phyloP scores from a whole-genome alignment of 2,888 invertebrate genomes.

The Macaria notata region DNA sequence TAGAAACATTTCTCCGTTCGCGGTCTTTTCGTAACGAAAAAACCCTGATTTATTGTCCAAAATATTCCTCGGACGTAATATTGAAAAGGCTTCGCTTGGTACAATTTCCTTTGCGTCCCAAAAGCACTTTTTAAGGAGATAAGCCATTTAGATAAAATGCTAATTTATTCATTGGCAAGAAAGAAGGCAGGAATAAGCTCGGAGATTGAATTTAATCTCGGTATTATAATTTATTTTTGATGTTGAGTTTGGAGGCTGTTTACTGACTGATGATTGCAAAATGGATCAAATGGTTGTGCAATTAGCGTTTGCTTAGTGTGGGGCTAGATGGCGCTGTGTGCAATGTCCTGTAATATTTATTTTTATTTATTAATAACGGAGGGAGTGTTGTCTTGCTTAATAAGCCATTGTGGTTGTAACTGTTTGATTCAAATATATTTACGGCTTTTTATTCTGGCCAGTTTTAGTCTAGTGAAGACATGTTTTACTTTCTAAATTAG shows the following conservation, averaged over 20 bases:
- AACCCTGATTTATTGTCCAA: constrained; percentile 43
- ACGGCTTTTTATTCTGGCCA: no score
- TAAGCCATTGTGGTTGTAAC: no score
- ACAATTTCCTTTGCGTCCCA: constrained; percentile 38
- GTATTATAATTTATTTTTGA: constrained; percentile 65
- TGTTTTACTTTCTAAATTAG: no score
- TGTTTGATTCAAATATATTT: no score
- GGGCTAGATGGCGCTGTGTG: no score
- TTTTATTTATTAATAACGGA: no score
- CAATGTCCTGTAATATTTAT: no score
- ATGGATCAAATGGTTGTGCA: constrained; percentile 5
- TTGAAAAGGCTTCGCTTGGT: constrained; percentile 42
- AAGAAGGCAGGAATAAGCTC: constrained; percentile 63
- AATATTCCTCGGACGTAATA: constrained; percentile 43
- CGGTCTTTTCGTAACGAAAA: constrained; percentile 28
- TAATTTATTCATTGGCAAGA: constrained; percentile 78
- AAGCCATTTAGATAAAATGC: constrained; percentile 73
- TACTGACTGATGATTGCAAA: constrained; percentile 23
- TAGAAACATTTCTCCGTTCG: constrained; percentile 24
- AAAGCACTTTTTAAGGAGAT: constrained; percentile 75
- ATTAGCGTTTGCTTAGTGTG: neutral
- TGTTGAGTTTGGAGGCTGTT: constrained; percentile 60
- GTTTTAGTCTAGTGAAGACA: no score
- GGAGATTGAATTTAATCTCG: constrained; percentile 68
- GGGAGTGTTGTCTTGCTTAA: no score